Base-by-base conservation (phyloP, 1,140 invertebrate species). In the Drepana arcuata region DNA sequence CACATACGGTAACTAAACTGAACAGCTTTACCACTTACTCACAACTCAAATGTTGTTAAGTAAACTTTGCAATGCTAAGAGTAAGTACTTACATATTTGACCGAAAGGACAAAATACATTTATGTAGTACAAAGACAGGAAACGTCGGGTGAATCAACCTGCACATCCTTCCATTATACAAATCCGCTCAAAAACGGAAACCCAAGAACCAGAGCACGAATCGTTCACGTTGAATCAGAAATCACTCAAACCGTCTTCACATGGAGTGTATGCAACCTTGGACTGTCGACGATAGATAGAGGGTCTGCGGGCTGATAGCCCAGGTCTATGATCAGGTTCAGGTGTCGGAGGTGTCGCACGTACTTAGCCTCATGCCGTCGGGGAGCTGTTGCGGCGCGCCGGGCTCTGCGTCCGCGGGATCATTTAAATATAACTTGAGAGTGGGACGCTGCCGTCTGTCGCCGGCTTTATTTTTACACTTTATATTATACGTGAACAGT, bases 341-440 rank as follows among this genome's bases (percentile, higher is more conserved):
- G 59, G 42, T 48, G 44, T 48, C 15, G 18, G 23, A 57, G 59
- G 53, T 59, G 48, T 60, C 34, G 16, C 61, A 73, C 75, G 62
- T 79, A 81, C 77, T 79, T 65, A 73, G 55, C 67, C 69, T 73
- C 78, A 81, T 81, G 70, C 29, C 35, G 53, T 63, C 65, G 69
- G 59, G 53, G 71, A 59, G 52, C 51, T 58, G 48, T 55, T 52
- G 65, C 60, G 52, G 51, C 60, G 56, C 48, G 54, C 54, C 56
- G 56, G 60, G 61, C 57, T 41, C 53, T 48, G 39, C 47, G 58
- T 71, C 54, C 48, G 63, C 55, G 66, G 62, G 79, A 78, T 74
- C 78, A 82, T 82, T 82, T 79, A 82, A 75, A 79, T 79, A 74
- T 82, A 81, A 75, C 70, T 65, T 60, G 63, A 63, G 55, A 66